phyloP scores from a whole-genome alignment of 2,113 vertebrate genomes.

The Hypocryptadius cinnamomeus region DNA sequence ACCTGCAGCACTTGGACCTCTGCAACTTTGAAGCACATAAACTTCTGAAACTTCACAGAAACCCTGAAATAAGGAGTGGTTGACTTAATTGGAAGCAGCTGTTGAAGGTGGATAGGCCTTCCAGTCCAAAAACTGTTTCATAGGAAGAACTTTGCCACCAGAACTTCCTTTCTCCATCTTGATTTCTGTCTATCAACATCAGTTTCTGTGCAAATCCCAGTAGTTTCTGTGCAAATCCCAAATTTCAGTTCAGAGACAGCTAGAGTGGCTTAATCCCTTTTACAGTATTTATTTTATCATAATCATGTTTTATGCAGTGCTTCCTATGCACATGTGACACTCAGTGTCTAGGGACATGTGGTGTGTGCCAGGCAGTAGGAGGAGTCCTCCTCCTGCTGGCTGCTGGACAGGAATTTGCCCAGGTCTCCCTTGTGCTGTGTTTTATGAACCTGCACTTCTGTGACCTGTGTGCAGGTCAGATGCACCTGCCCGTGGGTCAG shows the following conservation, averaged over 20 bases:
- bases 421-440: not conserved
- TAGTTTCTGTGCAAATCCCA: not conserved
- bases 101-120: not conserved
- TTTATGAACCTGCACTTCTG: not conserved
- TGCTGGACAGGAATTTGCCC: not conserved
- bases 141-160: not conserved
- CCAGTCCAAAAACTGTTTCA: not conserved
- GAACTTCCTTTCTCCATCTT: not conserved
- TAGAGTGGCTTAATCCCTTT: not conserved
- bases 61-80: not conserved
- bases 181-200: not conserved
- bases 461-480: not conserved
- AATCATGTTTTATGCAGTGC: not conserved
- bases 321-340: not conserved
- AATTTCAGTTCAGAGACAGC: not conserved
- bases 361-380: not conserved
- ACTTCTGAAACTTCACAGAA: not conserved
- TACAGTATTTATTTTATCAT: not conserved
- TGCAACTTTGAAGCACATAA: not conserved
- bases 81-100: not conserved
- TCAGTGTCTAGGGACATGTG: not conserved
- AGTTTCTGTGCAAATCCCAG: not conserved
- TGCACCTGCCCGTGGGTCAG: not conserved
- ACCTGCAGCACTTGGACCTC: not conserved
- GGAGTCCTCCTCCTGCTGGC: not conserved